Evolutionary conservation across 2,888 invertebrate species (phyloP), one percentile per base, ranked within the genome.

Genomic region (Dorcus hopei): DNA sequence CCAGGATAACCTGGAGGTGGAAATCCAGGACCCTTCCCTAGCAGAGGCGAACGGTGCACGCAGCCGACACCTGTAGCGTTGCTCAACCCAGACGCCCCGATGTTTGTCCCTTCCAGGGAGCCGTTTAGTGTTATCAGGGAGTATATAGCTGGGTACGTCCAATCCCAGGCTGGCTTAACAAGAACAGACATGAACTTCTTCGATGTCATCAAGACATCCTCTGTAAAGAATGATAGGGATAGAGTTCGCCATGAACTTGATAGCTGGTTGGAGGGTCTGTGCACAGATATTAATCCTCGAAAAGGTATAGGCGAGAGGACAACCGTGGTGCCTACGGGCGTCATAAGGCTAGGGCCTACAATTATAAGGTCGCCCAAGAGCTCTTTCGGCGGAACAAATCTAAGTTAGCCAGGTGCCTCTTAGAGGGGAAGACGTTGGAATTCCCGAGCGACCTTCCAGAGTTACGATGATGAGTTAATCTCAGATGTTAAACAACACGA

Each of bases 281-380:
- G 38, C 4, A 1, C 19, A 16, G 8, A 26, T 6, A 9, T 52
- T 8, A 52, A 42, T 26, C 23, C 43, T 9, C 19, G 26, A 6
- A 19, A 33, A 0, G 8, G 26, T 11, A n/a, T 9, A 8, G 23
- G 5, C 7, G 1, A 1, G 14, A 4, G 41, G 42, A 19, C 5
- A 26, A 19, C 52, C 7, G n/a, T 7, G 33, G 19, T 3, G 4
- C 16, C 2, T 14, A 19, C 38, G 26, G 8, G 42, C 2, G 19
- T 2, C 19, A 19, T 1, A 19, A 19, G 3, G 19, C 19, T 14
- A n/a, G 41, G 26, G 43, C 53, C 38, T 42, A 48, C 43, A 33
- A 39, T 14, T 57, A 57, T 39, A 52, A 51, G 39, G 9, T 42
- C 2, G 55, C 47, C 2, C 59, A 59, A 33, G 19, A 49, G 3